Conservation (phyloP, 92 coral and sea anemone species). For the Epizoanthus scotinus region DNA sequence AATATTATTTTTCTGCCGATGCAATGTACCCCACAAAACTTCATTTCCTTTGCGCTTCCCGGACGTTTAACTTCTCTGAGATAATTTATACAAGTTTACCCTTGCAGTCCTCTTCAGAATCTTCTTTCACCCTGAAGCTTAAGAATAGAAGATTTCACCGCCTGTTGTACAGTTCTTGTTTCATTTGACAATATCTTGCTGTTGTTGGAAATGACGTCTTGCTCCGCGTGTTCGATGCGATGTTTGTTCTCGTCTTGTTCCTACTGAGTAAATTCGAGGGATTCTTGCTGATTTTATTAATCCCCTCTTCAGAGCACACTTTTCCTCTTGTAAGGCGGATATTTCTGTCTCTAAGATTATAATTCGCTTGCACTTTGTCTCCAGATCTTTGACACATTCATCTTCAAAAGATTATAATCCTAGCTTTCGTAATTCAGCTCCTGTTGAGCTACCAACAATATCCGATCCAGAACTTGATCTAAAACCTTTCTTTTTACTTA, state of each 20-base stretch:
- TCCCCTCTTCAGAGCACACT: neutral
- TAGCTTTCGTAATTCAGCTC: constrained; percentile 1
- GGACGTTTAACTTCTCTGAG: neutral
- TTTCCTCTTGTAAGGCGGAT: constrained; percentile 9
- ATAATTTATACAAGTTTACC: neutral
- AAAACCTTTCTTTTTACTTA: neutral
- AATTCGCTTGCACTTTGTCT: constrained; percentile 6
- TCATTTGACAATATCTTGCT: neutral
- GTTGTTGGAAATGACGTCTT: neutral
- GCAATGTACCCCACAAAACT: constrained; percentile 8
- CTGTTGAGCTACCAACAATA: neutral
- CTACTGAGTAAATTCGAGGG: neutral
- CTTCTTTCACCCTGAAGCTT: constrained; percentile 5
- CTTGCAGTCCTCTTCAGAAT: constrained; percentile 1
- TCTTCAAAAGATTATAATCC: neutral
- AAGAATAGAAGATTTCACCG: neutral
- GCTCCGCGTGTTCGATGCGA: constrained; percentile 2
- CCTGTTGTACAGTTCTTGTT: neutral
- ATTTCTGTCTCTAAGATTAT: neutral
- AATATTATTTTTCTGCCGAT: neutral
- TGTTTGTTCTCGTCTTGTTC: neutral
- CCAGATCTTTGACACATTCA: constrained; percentile 17
- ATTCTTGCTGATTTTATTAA: constrained; percentile 2
- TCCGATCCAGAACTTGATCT: constrained; percentile 8
- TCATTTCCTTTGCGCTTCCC: neutral